Evolutionary conservation across 2,797 vertebrate species (phyloP), one percentile per base, ranked within the genome.

Genomic region (Iguana delicatissima): DNA sequence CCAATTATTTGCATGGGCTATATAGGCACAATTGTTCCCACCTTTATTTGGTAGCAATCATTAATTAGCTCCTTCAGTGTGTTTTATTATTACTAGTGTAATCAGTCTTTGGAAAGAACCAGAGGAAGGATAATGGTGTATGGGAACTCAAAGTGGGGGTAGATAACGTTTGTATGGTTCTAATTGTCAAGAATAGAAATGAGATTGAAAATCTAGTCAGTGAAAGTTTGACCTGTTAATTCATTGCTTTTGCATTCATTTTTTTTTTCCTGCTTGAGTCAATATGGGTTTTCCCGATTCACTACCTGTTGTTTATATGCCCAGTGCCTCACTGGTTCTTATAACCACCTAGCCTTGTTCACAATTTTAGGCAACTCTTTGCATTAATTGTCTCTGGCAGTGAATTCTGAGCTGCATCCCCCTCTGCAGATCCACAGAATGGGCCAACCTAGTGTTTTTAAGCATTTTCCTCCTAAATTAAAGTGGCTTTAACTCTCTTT

Each of bases 1-100:
- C 93, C 94, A 95, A 95, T 96, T 91, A 87, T 18, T 46, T 91
- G 84, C 88, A 1, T 29, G 94, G 94, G 93, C 95, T 95, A 96
- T 94, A 94, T 95, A 94, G 93, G 94, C 93, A 94, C 94, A 95
- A 96, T 95, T 93, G 69, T 93, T 89, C 32, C 81, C 73, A 91
- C 93, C 94, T 92, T 96, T 95, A 69, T 93, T 95, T 90, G 90
- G 89, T 94, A 92, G 91, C 93, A 92, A 91, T 94, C 95, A 96
- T 95, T 62, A 69, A 91, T 90, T 84, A 76, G 85, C 76, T 89
- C 50, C 59, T 80, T 64, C 35, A 62, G 3, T 84, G 46, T 64
- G 32, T 42, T 76, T 52, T 87, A 29, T 67, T 64, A 57, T 42
- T 64, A 80, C 46, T n/a, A 83, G 69, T 64, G 38, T 82, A 59